Percentiles rank a stretch among this genome's conserved stretches.
These are phyloP conservation scores for Steinernema scapterisci DNA, from an alignment of 2,888 invertebrate genomes.

Conservation along the genomic window DNA sequence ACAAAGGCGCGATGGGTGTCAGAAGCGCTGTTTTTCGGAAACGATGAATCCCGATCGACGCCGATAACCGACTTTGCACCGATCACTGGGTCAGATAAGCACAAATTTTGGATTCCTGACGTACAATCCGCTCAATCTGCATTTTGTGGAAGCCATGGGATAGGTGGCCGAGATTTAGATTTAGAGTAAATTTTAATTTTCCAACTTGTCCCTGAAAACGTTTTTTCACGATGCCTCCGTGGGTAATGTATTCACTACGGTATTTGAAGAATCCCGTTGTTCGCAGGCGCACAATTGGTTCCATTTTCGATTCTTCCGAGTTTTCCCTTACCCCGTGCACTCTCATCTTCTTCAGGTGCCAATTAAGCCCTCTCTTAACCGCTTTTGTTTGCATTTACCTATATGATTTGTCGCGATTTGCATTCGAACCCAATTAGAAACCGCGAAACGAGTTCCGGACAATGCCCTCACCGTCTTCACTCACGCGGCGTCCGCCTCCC, in stretches of 20 bases:
- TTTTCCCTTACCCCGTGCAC: background rate
- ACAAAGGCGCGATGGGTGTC: background rate
- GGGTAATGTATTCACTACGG: background rate
- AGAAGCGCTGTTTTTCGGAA: conserved; percentile 26
- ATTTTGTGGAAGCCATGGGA: background rate
- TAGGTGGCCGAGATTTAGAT: background rate
- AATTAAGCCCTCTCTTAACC: conserved; percentile 26
- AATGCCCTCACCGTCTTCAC: background rate
- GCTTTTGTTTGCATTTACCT: conserved; percentile 30
- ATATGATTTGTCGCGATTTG: background rate
- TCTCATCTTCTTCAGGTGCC: background rate
- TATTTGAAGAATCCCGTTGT: background rate
- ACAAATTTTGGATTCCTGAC: background rate
- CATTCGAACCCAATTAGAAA: conserved; percentile 24
- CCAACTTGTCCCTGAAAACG: too few species aligned
- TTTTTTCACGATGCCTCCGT: background rate
- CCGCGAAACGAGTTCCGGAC: conserved; percentile 7
- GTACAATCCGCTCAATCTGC: conserved; percentile 13
- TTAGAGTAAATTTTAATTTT: too few species aligned
- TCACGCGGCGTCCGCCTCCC: background rate
- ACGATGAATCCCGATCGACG: conserved; percentile 1
- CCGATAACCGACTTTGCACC: conserved; percentile 24
- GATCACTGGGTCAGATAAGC: conserved; percentile 27
- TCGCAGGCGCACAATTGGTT: conserved; percentile 3
- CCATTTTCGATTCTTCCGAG: background rate